Conservation (phyloP, 2,113 vertebrate species). For the Mus pahari region DNA sequence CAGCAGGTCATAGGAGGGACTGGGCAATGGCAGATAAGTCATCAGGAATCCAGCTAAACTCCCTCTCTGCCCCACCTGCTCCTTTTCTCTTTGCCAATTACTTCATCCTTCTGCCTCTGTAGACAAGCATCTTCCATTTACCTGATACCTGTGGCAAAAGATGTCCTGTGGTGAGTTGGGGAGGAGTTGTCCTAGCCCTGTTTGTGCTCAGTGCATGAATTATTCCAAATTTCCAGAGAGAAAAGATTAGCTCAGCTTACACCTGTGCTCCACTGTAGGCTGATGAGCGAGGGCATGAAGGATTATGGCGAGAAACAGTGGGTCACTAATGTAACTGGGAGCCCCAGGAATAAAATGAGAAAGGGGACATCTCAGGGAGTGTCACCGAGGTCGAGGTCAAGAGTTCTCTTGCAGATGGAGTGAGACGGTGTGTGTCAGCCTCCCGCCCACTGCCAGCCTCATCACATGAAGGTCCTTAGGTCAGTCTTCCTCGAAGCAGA, state of each 20-base stretch:
- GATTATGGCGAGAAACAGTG: not conserved
- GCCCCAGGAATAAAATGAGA: not conserved
- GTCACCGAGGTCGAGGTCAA: not conserved
- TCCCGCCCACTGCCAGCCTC: too few species aligned
- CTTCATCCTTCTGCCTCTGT: not conserved
- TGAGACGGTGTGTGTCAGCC: not conserved
- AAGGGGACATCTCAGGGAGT: not conserved
- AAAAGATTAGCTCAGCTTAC: not conserved
- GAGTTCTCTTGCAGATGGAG: not conserved
- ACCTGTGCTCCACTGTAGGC: not conserved
- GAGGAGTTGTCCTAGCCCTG: not conserved
- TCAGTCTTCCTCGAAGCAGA: not conserved
- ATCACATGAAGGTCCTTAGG: not conserved
- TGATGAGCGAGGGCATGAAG: not conserved
- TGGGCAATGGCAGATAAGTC: not conserved
- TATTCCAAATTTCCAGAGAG: not conserved
- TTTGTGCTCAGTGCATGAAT: not conserved
- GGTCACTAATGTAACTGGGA: not conserved
- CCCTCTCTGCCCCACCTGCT: not conserved
- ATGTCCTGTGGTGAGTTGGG: not conserved
- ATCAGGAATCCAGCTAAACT: not conserved
- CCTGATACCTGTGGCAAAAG: not conserved
- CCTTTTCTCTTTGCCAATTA: not conserved
- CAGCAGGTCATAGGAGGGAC: not conserved
- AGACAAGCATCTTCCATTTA: not conserved